Conservation (phyloP, 2,113 vertebrate genomes). For the Triplophysa tibetana region DNA sequence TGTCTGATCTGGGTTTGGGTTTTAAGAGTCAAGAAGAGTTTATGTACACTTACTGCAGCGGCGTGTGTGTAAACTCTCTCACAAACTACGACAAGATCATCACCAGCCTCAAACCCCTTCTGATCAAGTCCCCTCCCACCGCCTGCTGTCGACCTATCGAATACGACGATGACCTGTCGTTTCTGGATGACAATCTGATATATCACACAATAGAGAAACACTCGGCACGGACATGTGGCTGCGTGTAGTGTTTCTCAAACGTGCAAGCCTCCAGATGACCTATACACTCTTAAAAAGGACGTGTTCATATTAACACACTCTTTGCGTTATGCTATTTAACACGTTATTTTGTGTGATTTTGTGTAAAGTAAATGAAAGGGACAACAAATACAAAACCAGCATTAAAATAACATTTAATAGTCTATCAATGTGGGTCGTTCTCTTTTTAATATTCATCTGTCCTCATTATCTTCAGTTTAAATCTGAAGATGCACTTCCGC, state of each 20-base stretch:
- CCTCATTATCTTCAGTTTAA: too few species aligned
- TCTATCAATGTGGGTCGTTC: too few species aligned
- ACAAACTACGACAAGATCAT: constrained; percentile 94
- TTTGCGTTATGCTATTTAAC: too few species aligned
- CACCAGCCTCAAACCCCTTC: constrained; percentile 80
- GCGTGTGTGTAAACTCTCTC: constrained; percentile 87
- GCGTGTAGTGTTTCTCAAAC: constrained; percentile 72
- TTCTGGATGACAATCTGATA: constrained; percentile 88
- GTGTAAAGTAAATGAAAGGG: too few species aligned
- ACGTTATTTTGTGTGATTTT: too few species aligned
- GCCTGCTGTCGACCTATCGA: constrained; percentile 89
- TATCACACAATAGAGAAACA: constrained; percentile 93
- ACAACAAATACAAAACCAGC: too few species aligned
- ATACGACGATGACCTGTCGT: constrained; percentile 91
- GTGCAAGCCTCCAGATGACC: not conserved
- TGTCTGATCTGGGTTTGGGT: constrained; percentile 90
- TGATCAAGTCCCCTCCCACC: constrained; percentile 77
- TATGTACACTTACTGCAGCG: constrained; percentile 92
- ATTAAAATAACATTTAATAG: too few species aligned
- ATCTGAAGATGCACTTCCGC: too few species aligned
- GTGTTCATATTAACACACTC: too few species aligned
- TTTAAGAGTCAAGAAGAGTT: constrained; percentile 92
- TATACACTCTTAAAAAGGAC: too few species aligned
- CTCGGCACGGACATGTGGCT: constrained; percentile 93
- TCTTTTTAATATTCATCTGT: too few species aligned